Base-by-base conservation (phyloP, 2,113 vertebrate genomes). In the Pandion haliaetus region DNA sequence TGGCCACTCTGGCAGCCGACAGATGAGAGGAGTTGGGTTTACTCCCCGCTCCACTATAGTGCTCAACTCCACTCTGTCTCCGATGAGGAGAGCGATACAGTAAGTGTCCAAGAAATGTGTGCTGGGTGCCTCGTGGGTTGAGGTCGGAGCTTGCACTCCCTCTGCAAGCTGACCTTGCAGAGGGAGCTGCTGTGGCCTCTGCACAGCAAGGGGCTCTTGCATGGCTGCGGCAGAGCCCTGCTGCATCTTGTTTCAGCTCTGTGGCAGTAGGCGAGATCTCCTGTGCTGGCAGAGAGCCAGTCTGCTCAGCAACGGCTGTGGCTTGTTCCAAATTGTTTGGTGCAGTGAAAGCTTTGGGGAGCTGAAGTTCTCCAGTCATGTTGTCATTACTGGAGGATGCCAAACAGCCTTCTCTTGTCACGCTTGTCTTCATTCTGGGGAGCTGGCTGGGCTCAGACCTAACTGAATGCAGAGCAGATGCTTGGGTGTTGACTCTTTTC, bases 1-100 rank as follows among this genome's bases (percentile, higher is more conserved):
- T 97, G 97, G 97, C 97, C 98, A 96, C 97, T 98, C 97, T 98
- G 94, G 88, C 99, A 99, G 99, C 99, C 99, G 98, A 98, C 99
- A 97, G 99, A 99, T 86, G 99, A 99, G 98, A 99, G 98, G 98
- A 99, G 98, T 98, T 99, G 99, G 99, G 99, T 99, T 97, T 99
- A 99, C 98, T 99, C 99, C 98, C 99, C 99, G 76, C 99, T 99
- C 97, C 99, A 99, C 98, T 99, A 99, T 99, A 99, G 98, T 97
- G 95, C 99, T 95, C 99, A 99, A 92, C 98, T 98, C 97, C 99
- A 98, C 97, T 98, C 98, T 96, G 98, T 99, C 98, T 99, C 99
- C 95, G 99, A 99, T 98, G 99, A 99, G 98, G 99, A 99, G 98
- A 99, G 98, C 96, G 99, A 99, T 98, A 99, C 99, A 98, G 99